These are phyloP conservation scores for Chalcosyrphus nemorum DNA, from an alignment of 2,888 invertebrate genomes.

Conservation along the genomic window DNA sequence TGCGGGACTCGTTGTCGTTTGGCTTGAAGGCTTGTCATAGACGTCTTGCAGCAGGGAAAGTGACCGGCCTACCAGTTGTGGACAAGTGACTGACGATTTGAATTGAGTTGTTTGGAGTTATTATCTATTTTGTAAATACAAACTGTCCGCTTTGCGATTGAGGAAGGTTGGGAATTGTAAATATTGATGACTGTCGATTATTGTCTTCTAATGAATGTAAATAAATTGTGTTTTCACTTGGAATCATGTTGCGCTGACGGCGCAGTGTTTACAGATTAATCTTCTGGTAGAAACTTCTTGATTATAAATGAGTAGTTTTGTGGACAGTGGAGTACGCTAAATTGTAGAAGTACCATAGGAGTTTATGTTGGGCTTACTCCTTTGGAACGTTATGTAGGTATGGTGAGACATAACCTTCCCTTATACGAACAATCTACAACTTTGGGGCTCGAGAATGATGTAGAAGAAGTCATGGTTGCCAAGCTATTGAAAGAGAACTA, in stretches of 20 bases:
- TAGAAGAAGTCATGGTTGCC: too few species aligned
- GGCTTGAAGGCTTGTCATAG: slow-evolving; percentile 33
- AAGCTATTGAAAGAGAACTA: too few species aligned
- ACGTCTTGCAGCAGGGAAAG: slow-evolving; percentile 48
- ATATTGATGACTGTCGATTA: neutral
- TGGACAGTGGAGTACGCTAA: too few species aligned
- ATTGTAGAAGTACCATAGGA: too few species aligned
- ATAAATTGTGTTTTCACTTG: neutral
- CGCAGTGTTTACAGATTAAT: neutral
- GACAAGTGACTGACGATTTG: slow-evolving; percentile 11
- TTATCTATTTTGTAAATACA: slow-evolving; percentile 13
- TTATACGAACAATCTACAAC: too few species aligned
- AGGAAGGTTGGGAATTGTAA: neutral
- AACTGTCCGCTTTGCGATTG: neutral
- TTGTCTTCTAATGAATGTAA: neutral
- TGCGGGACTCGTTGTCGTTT: neutral
- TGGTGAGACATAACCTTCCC: too few species aligned
- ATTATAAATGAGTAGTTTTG: too few species aligned
- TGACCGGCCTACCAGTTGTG: neutral
- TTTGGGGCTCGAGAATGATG: too few species aligned
- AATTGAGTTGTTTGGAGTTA: neutral
- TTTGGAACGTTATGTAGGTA: too few species aligned
- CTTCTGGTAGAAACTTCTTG: neutral
- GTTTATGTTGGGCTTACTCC: too few species aligned
- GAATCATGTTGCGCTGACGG: neutral